Base-by-base conservation (phyloP, 2,888 invertebrate genomes). In the Ennomos quercinarius region DNA sequence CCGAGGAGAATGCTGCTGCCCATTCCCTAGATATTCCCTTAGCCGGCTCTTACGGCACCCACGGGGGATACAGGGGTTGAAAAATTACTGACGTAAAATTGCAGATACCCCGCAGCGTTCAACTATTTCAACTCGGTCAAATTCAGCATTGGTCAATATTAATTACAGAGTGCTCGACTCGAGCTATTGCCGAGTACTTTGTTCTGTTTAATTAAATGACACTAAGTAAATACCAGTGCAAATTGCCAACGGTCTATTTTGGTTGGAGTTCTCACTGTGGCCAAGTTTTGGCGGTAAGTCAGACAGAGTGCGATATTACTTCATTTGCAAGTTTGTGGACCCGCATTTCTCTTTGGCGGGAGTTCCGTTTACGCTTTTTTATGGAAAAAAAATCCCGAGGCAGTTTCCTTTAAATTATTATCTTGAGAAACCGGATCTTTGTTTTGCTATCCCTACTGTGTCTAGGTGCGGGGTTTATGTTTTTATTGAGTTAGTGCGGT, bases 291-390 rank as follows among this genome's bases (percentile, higher is more conserved):
- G 79, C 77, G 72, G 82, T 83, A 83, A 86, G 85, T 84, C 84
- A 84, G 76, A 70, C 75, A 37, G 51, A 56, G 59, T 72, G 76
- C 79, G 78, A 81, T 87, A 89, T 87, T 89, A 83, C 89, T 87
- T 90, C 87, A 90, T 89, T 91, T 90, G 87, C 89, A 90, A 89
- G 84, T 89, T 90, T 90, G 89, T 85, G 81, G 77, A 68, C 69
- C 71, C 78, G 77, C 76, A 77, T 81, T 86, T 84, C 82, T 82
- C 78, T 79, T 77, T 75, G 73, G 78, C 77, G 75, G 77, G 75
- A 43, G 47, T 76, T 78, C 73, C 76, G 77, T 76, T 72, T 68
- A 72, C 71, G 69, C 72, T 73, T 80, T 83, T 80, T 85, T 87
- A 86, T 85, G 80, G 85, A 85, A 85, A 82, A 80, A 79, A 80